Conservation (phyloP, 2,797 vertebrate genomes). For the Triplophysa yarkandensis region DNA sequence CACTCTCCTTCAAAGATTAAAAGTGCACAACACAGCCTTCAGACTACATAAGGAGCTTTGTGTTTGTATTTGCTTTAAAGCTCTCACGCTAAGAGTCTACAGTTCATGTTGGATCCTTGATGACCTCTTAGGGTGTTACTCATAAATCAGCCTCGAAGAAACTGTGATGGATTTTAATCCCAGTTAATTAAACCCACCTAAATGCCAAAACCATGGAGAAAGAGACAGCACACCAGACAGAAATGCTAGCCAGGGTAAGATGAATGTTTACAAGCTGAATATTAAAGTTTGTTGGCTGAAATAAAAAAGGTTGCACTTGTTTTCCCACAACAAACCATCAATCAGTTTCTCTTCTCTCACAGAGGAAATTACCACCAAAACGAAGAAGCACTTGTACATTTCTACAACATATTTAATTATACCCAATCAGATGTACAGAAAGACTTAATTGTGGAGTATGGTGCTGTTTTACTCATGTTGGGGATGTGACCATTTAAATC, state of each 20-base stretch:
- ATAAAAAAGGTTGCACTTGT: slow-evolving; percentile 40
- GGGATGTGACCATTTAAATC: slow-evolving; percentile 2
- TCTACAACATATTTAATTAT: slow-evolving; percentile 20
- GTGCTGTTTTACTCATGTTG: slow-evolving; percentile 21
- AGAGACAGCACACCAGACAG: slow-evolving; percentile 55
- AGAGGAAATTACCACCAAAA: slow-evolving; percentile 31
- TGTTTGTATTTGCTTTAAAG: slow-evolving; percentile 45
- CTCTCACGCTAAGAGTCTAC: slow-evolving; percentile 31
- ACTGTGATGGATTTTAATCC: slow-evolving; percentile 62
- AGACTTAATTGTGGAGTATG: slow-evolving; percentile 2
- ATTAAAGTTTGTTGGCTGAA: slow-evolving; percentile 45
- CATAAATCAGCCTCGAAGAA: slow-evolving; percentile 50
- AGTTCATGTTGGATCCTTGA: slow-evolving; percentile 38
- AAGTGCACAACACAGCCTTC: slow-evolving; percentile 16
- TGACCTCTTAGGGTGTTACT: slow-evolving; percentile 50
- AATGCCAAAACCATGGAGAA: slow-evolving; percentile 55
- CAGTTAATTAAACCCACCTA: slow-evolving; percentile 72
- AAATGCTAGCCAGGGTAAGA: slow-evolving; percentile 49
- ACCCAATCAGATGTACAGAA: slow-evolving; percentile 27
- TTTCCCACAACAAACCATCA: slow-evolving; percentile 42
- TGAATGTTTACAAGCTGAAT: slow-evolving; percentile 42
- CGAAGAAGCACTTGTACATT: slow-evolving; percentile 33
- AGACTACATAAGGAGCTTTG: slow-evolving; percentile 35
- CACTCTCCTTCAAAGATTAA: slow-evolving; percentile 25
- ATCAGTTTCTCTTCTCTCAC: slow-evolving; percentile 41